Base-by-base conservation (phyloP, 2,888 invertebrate genomes). In the Chymomyza amoena region DNA sequence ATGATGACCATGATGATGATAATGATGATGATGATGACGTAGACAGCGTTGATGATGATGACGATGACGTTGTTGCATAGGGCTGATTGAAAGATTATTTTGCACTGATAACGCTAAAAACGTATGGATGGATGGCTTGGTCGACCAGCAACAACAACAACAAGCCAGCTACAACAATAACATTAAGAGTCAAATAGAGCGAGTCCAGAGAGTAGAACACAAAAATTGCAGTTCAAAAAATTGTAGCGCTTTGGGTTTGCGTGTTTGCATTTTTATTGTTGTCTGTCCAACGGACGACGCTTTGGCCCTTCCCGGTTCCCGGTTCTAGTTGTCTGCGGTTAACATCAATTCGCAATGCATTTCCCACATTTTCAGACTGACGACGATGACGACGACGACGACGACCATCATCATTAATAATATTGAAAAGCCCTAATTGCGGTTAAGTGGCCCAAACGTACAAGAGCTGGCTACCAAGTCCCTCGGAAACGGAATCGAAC, bases 51-150 rank as follows among this genome's bases (percentile, higher is more conserved):
- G 77, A 68, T 39, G 70, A 69, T 16, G 68, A 57, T 56, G 73
- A 28, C 15, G 66, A 69, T 66, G 75, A 61, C 61, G 65, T 65
- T 61, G 56, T 64, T 68, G 66, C 70, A 76, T 80, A 83, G 83
- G 86, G 83, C 86, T 85, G 83, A 85, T 85, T 85, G 84, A 85
- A 87, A 90, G 90, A 90, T 90, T 90, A 87, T 89, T 88, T 87
- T 86, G 90, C 90, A 90, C 90, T 90, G 90, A 90, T 90, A 90
- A 89, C 86, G 81, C 79, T 83, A 86, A 89, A 89, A 89, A 85
- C 69, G 86, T 81, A 85, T 85, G 83, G 81, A 85, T 83, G 82
- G 84, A 84, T 78, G 68, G 68, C 70, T 69, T 64, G 45, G 20
- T 28, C 32, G 15, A 18, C 77, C 79, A 79, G 72, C 77, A 79